These are phyloP conservation scores for Muraenolepis orangiensis DNA, from an alignment of 2,797 vertebrate genomes.

Conservation along the genomic window DNA sequence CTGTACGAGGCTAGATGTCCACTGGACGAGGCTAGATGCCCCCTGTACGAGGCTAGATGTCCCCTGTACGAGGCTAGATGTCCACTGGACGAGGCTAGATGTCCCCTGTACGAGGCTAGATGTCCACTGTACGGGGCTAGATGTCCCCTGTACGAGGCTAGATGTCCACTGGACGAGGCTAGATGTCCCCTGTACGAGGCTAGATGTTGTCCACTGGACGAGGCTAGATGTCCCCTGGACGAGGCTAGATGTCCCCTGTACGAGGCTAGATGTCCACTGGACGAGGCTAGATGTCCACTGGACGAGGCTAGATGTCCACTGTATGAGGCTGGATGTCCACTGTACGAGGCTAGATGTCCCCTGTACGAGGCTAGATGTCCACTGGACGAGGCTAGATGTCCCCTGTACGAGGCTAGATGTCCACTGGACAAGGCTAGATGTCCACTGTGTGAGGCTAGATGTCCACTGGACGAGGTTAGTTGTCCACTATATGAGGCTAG, in stretches of 20 bases:
- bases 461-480: background rate
- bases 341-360: background rate
- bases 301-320: background rate
- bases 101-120: background rate
- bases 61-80: background rate
- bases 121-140: background rate
- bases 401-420: background rate
- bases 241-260: background rate
- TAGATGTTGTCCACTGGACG: too few species aligned
- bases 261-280: background rate
- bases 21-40: background rate
- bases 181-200: background rate
- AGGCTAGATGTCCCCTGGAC: slow-evolving; percentile 4
- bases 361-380: background rate
- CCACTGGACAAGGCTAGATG: background rate
- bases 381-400: background rate
- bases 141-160: background rate
- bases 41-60: background rate
- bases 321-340: background rate
- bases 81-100: background rate
- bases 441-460: background rate
- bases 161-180: background rate
- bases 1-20: background rate
- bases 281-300: background rate
- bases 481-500: background rate